Evolutionary conservation across 2,888 invertebrate genomes (phyloP).

Genomic region (Tubulanus polymorphus): DNA sequence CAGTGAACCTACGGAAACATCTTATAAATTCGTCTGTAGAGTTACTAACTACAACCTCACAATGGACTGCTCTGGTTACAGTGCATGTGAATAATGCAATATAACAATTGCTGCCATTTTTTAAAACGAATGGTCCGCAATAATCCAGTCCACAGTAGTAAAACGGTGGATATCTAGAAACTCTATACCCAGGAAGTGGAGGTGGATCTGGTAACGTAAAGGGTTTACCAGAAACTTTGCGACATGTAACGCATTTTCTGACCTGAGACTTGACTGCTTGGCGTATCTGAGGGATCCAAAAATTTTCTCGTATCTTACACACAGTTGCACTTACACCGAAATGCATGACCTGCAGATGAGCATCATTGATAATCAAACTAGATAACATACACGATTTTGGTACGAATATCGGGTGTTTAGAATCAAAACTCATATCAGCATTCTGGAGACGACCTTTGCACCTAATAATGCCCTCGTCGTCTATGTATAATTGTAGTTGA

Average conservation of each 20-base stretch:
- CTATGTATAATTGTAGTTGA: not conserved
- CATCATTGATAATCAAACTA: not conserved
- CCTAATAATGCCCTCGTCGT: not conserved
- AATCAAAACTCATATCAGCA: not conserved
- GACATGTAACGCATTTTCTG: not conserved
- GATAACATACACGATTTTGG: not conserved
- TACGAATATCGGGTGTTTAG: not conserved
- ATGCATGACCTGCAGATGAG: not conserved
- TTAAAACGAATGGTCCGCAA: not conserved
- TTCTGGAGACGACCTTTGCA: not conserved
- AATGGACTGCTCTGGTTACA: slow-evolving; percentile 6
- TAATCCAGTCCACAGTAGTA: not conserved
- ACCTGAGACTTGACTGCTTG: not conserved
- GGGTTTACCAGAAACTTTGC: not conserved
- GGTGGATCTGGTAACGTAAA: not conserved
- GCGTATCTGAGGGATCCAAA: not conserved
- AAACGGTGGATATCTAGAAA: not conserved
- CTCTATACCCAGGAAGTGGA: not conserved
- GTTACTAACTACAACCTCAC: slow-evolving; percentile 4
- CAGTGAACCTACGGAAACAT: slow-evolving; percentile 18
- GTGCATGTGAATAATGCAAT: slow-evolving; percentile 5
- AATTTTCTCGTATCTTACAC: not conserved
- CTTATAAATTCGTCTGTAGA: slow-evolving; percentile 14
- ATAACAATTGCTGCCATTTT: not conserved
- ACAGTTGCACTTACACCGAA: not conserved